These are phyloP conservation scores for Zosterops pallidus DNA, from an alignment of 2,113 vertebrate species.

Conservation along the genomic window DNA sequence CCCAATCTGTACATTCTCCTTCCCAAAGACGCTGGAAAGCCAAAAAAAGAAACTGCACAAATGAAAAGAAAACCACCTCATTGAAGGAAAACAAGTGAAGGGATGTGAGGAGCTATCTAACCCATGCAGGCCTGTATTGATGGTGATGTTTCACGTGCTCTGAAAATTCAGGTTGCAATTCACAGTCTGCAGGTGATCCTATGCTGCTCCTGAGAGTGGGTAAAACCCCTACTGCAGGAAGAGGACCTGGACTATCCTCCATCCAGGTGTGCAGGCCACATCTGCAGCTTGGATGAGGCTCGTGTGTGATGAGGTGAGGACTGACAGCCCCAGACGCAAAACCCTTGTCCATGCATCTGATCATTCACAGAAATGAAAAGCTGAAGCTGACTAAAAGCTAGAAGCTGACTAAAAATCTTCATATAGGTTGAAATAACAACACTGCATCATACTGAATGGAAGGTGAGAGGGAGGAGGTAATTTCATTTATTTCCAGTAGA, in stretches of 20 bases:
- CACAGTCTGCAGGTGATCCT: not conserved
- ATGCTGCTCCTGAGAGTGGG: fast-evolving
- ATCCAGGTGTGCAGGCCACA: fast-evolving
- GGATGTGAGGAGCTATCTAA: not conserved
- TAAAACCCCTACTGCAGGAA: not conserved
- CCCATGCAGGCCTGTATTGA: fast-evolving
- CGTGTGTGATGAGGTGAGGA: not conserved
- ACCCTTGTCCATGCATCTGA: not conserved
- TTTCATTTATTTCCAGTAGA: not conserved
- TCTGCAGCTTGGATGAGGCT: not conserved
- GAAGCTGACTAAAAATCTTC: not conserved
- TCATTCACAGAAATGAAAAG: not conserved
- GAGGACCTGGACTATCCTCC: fast-evolving
- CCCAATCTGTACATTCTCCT: not conserved
- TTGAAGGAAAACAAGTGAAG: not conserved
- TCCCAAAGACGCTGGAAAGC: not conserved
- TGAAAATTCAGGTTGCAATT: not conserved
- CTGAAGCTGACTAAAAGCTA: not conserved
- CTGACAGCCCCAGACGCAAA: not conserved
- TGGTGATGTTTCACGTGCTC: fast-evolving
- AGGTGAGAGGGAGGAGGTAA: not conserved
- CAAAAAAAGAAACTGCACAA: not conserved
- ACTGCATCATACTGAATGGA: not conserved
- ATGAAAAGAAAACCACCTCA: fast-evolving
- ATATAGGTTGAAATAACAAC: not conserved